phyloP scores from a whole-genome alignment of 2,797 vertebrate genomes.

The Sebastes wilsoni region DNA sequence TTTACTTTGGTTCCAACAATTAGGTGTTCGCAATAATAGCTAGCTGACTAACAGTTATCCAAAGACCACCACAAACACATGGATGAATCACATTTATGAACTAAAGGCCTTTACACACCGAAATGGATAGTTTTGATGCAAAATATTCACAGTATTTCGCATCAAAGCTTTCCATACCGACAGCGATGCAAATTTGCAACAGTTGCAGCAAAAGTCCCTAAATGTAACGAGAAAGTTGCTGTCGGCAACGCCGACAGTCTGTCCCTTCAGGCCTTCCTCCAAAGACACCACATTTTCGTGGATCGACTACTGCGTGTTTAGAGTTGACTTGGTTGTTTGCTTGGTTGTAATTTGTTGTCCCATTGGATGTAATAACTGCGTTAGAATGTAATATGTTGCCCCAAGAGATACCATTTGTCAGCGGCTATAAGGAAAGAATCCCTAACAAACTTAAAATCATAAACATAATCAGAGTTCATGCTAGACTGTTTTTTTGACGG shows the following conservation, averaged over 20 bases:
- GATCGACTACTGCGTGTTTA: neutral
- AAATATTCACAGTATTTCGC: too few species aligned
- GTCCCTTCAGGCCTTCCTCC: too few species aligned
- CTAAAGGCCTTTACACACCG: rapidly evolving
- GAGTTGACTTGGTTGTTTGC: neutral
- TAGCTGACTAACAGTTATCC: neutral
- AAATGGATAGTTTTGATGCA: rapidly evolving
- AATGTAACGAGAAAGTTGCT: rapidly evolving
- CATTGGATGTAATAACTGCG: neutral
- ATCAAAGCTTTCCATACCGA: rapidly evolving
- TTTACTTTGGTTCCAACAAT: neutral
- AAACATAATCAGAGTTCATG: too few species aligned
- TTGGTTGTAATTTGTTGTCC: neutral
- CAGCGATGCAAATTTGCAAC: rapidly evolving
- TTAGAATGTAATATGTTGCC: neutral
- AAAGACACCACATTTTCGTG: neutral
- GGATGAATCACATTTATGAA: neutral
- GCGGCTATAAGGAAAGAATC: neutral
- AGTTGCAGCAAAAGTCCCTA: too few species aligned
- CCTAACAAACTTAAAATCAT: neutral
- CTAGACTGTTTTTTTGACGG: too few species aligned
- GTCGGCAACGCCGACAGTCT: too few species aligned
- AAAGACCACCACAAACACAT: neutral
- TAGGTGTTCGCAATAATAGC: neutral
- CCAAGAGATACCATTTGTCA: neutral